Conservation (phyloP, 2,888 invertebrate species). For the Colostygia pectinataria region DNA sequence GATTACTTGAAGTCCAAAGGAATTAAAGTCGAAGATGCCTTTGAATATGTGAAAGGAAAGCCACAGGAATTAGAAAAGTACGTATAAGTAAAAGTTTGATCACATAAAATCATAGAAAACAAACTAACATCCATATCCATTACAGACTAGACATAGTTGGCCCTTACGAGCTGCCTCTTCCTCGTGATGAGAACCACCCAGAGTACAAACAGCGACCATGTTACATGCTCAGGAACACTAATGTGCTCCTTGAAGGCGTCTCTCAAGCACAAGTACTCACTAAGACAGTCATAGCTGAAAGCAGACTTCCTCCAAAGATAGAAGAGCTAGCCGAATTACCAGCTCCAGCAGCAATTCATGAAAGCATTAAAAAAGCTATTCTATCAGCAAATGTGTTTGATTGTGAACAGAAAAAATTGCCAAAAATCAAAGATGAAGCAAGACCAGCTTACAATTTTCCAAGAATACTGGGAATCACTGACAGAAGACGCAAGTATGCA, state of each 20-base stretch:
- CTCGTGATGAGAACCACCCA: conserved; percentile 84
- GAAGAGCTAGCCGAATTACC: conserved; percentile 77
- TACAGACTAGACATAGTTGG: conserved; percentile 71
- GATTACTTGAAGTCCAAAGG: conserved; percentile 79
- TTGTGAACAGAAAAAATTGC: conserved; percentile 89
- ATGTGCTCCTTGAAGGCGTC: conserved; percentile 87
- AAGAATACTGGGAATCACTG: conserved; percentile 89
- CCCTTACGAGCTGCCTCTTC: conserved; percentile 58
- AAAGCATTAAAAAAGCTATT: conserved; percentile 85
- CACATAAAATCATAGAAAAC: no score
- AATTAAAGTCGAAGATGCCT: conserved; percentile 84
- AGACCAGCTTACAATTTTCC: conserved; percentile 89
- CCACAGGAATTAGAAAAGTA: conserved; percentile 56
- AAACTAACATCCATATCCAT: background rate
- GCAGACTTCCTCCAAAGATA: conserved; percentile 84
- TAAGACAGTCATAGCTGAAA: conserved; percentile 86
- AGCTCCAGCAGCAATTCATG: conserved; percentile 78
- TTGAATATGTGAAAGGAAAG: conserved; percentile 81
- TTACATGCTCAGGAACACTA: conserved; percentile 82
- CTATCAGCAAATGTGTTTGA: conserved; percentile 88
- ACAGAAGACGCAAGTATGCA: conserved; percentile 86
- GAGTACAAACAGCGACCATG: conserved; percentile 85
- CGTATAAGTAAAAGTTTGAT: background rate
- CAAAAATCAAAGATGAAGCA: conserved; percentile 86
- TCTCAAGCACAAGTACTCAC: conserved; percentile 91